Evolutionary conservation across 2,888 invertebrate species (phyloP).

Genomic region (Malacosoma neustria): DNA sequence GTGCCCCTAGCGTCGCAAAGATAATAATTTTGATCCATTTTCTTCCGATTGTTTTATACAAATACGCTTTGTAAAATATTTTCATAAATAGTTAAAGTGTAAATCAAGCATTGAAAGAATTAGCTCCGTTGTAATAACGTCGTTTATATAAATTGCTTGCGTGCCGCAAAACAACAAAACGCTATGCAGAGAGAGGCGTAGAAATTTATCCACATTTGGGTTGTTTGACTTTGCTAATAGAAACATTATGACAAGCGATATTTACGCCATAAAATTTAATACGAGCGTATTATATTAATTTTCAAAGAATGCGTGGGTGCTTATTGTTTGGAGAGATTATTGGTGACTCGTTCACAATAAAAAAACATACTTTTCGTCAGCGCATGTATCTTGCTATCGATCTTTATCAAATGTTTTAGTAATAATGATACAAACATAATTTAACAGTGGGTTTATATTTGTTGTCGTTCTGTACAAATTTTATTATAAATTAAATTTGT

Average conservation of each 20-base stretch:
- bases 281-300: neutral
- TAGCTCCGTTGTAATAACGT: neutral
- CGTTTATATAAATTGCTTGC: neutral
- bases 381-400: too few relatives aligned
- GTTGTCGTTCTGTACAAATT: too few relatives aligned
- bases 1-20: too few relatives aligned
- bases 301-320: neutral
- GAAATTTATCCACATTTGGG: neutral
- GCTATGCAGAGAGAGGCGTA: neutral
- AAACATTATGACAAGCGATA: neutral
- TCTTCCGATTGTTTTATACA: too few relatives aligned
- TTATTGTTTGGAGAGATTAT: neutral
- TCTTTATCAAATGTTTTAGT: too few relatives aligned
- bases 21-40: too few relatives aligned
- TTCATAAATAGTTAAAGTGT: neutral
- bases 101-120: neutral
- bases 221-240: neutral
- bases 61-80: too few relatives aligned
- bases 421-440: too few relatives aligned
- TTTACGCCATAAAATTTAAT: neutral
- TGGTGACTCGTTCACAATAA: neutral
- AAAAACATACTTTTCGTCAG: too few relatives aligned
- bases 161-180: neutral
- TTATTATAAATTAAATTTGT: too few relatives aligned
- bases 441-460: too few relatives aligned